Evolutionary conservation across 2,113 vertebrate species (phyloP).

Genomic region (Ceyx melanurus): DNA sequence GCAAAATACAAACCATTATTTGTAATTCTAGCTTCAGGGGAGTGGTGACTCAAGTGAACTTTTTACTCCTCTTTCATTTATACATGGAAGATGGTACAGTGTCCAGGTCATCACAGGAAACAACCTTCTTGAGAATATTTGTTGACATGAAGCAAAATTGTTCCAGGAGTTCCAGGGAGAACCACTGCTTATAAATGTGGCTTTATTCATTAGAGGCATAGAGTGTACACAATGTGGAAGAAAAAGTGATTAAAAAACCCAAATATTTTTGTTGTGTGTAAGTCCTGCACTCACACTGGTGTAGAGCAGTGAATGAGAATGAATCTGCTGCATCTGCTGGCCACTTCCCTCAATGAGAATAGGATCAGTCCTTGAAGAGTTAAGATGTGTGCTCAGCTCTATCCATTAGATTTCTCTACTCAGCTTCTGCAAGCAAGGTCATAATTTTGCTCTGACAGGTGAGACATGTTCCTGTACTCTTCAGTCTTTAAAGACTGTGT

Average conservation of each 20-base stretch:
- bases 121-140: neutral
- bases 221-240: neutral
- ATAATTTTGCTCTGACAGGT: neutral
- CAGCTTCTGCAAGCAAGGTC: neutral
- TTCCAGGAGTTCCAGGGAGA: neutral
- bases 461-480: neutral
- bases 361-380: neutral
- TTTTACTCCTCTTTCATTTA: neutral
- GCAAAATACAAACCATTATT: neutral
- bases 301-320: neutral
- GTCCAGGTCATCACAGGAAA: neutral
- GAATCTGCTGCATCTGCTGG: neutral
- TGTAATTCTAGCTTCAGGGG: neutral
- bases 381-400: neutral
- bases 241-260: neutral
- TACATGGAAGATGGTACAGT: rapidly evolving
- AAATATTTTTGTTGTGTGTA: neutral
- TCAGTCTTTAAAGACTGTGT: neutral
- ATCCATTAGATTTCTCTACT: neutral
- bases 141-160: neutral
- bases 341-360: neutral
- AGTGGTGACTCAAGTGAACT: neutral
- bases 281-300: neutral
- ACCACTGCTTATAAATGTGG: neutral
- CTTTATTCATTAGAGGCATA: neutral